phyloP scores from a whole-genome alignment of 2,797 vertebrate species.

The Malurus leucopterus region DNA sequence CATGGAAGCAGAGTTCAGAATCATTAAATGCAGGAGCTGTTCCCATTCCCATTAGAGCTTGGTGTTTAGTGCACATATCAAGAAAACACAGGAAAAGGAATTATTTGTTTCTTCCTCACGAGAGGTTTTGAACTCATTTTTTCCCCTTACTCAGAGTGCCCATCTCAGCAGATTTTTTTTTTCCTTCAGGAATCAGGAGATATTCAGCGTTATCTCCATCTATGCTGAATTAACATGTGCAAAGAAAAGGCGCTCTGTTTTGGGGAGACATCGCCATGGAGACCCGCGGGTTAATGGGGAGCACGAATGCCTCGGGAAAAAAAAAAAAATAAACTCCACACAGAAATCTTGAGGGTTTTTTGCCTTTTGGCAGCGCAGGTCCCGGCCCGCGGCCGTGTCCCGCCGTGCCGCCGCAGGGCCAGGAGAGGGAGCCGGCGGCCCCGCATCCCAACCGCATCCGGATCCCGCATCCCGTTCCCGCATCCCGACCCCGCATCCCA shows the following conservation, averaged over 20 bases:
- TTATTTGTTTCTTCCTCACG: background rate
- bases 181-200: background rate
- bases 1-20: background rate
- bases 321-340: too few species aligned
- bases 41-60: background rate
- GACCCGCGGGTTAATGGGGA: rapidly evolving
- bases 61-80: background rate
- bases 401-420: background rate
- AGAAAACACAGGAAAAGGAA: background rate
- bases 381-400: background rate
- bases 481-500: rapidly evolving
- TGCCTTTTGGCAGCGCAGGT: too few species aligned
- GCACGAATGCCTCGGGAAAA: rapidly evolving
- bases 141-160: background rate
- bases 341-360: background rate
- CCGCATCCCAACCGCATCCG: background rate
- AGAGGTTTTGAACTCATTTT: constrained; percentile 1
- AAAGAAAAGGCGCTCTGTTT: background rate
- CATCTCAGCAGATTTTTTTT: background rate
- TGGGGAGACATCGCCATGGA: background rate
- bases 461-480: rapidly evolving
- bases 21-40: background rate
- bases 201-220: background rate
- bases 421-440: constrained; percentile 38
- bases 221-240: background rate